Conservation (phyloP, 2,113 vertebrate species). For the Mormoops blainvillei region DNA sequence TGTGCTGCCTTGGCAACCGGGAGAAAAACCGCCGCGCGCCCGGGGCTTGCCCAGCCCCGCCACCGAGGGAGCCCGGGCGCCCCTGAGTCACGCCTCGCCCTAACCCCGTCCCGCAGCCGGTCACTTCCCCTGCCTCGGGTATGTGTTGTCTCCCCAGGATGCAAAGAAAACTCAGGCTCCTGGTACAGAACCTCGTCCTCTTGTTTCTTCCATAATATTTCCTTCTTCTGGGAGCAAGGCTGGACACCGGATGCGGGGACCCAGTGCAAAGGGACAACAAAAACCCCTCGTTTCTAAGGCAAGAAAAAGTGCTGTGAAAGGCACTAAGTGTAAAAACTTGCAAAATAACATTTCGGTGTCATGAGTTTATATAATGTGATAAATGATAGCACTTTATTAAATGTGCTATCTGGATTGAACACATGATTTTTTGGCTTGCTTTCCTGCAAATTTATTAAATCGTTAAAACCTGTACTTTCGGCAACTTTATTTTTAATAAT, state of each 20-base stretch:
- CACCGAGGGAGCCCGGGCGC: rapidly evolving
- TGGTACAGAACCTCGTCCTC: neutral
- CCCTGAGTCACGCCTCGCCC: rapidly evolving
- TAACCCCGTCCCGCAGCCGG: too few relatives aligned
- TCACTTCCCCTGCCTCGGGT: neutral
- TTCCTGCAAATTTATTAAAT: neutral
- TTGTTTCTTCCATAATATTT: neutral
- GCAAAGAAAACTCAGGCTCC: neutral
- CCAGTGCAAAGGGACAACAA: neutral
- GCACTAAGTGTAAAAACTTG: neutral
- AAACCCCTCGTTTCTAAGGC: neutral
- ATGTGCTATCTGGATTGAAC: neutral
- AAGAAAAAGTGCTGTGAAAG: neutral
- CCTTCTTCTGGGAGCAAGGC: neutral
- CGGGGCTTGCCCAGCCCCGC: rapidly evolving
- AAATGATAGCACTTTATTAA: neutral
- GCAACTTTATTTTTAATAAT: neutral
- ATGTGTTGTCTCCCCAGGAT: neutral
- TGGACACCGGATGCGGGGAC: neutral
- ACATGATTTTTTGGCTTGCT: neutral
- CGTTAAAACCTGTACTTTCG: neutral
- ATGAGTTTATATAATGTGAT: neutral
- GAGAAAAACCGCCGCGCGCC: neutral
- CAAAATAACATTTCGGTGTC: neutral
- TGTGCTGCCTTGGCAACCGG: neutral